phyloP scores from a whole-genome alignment of 1,140 invertebrate species.

The Acromyrmex charruanus region DNA sequence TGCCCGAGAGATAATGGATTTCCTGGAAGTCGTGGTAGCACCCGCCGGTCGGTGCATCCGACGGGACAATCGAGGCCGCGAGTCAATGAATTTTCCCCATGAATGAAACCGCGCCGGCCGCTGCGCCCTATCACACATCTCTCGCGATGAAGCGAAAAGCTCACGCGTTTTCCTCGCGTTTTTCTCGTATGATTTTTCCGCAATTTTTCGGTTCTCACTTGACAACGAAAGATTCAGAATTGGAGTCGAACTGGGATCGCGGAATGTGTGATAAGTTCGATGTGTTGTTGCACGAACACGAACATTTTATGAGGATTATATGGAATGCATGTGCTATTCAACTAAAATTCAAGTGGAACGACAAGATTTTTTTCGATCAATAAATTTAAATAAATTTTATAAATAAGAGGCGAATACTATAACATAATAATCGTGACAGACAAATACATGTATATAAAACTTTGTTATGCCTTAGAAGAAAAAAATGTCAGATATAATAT shows the following conservation, averaged over 20 bases:
- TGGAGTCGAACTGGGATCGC: not conserved
- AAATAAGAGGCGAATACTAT: not conserved
- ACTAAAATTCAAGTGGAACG: not conserved
- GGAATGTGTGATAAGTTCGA: not conserved
- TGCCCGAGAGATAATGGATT: conserved; percentile 58
- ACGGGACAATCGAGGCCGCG: conserved; percentile 57
- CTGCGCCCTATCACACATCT: conserved; percentile 22
- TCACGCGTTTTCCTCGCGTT: not conserved
- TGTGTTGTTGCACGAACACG: not conserved
- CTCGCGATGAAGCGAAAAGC: not conserved
- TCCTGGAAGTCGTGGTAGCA: conserved; percentile 45
- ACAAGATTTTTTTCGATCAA: not conserved
- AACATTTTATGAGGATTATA: not conserved
- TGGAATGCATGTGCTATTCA: not conserved
- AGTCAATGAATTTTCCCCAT: conserved; percentile 77
- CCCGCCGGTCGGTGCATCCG: conserved; percentile 41
- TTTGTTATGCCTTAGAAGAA: not conserved
- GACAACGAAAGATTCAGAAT: not conserved
- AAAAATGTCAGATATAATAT: not conserved
- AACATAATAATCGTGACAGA: not conserved
- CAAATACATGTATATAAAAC: not conserved
- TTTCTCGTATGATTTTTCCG: not conserved
- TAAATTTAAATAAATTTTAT: not conserved
- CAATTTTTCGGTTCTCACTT: not conserved
- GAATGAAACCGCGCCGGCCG: conserved; percentile 70